A percentile compares a stretch with the other conserved stretches of the same genome.
phyloP scores from a whole-genome alignment of 2,113 vertebrate genomes.

The Centropus unirufus region DNA sequence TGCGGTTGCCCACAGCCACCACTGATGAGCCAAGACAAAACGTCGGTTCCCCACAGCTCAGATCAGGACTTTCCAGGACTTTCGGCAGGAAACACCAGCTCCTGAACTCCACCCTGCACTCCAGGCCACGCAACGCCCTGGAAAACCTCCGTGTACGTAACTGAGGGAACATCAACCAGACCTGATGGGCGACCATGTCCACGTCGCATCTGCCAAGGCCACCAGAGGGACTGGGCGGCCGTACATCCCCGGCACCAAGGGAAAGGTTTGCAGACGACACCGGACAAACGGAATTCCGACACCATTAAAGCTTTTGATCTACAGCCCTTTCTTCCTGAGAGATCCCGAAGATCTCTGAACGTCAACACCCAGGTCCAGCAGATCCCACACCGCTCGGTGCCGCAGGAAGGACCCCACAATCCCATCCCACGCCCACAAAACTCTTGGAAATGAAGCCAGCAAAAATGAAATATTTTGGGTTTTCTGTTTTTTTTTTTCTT shows the following conservation, averaged over 20 bases:
- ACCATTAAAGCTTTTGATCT: not conserved
- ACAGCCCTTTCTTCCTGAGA: too few species aligned
- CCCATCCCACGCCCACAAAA: not conserved
- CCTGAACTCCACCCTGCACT: not conserved
- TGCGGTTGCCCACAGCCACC: not conserved
- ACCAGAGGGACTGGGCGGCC: rapidly evolving
- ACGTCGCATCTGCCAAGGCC: not conserved
- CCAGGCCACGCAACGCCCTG: not conserved
- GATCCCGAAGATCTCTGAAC: not conserved
- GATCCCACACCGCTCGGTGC: rapidly evolving
- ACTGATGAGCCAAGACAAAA: rapidly evolving
- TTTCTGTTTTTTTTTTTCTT: not conserved
- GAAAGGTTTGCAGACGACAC: not conserved
- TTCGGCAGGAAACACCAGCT: not conserved
- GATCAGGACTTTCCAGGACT: too few species aligned
- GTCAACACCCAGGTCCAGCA: not conserved
- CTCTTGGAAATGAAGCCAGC: not conserved
- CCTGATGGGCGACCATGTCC: rapidly evolving
- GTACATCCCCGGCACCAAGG: rapidly evolving
- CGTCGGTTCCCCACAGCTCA: not conserved
- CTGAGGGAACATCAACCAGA: not conserved
- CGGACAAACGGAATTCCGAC: not conserved
- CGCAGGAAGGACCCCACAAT: not conserved
- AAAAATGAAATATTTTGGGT: not conserved
- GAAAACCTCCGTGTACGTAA: rapidly evolving